Base-by-base conservation (phyloP, 2,888 invertebrate genomes). In the Cactoblastis cactorum region DNA sequence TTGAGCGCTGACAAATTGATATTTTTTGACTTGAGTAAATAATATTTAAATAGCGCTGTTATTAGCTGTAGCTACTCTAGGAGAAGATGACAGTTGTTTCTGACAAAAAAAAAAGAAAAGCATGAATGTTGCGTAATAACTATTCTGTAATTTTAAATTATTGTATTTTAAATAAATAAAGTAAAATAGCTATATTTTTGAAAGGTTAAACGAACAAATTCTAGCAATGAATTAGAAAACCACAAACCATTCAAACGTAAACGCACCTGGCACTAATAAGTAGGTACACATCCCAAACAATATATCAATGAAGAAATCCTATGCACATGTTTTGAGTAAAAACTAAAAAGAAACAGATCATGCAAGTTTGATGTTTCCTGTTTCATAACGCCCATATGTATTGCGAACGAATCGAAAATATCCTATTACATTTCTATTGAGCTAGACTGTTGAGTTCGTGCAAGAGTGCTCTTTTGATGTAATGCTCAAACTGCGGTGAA, bases 351-450 rank as follows among this genome's bases (percentile, higher is more conserved):
- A 49, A 61, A 74, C 71, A 71, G 72, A 72, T 66, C 69, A 71
- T 72, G 80, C 71, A 87, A 84, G 77, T 84, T 80, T 70, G 63
- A 71, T 70, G 71, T 70, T 84, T 86, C 87, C 88, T 86, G 85
- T 84, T 77, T 73, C 62, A 54, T 62, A 70, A 69, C 85, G 78
- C 85, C 88, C 87, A 84, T 82, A 75, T 81, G 81, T 76, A 74
- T 75, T 72, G 67, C 74, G 65, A 76, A 80, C 83, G 84, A 86
- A 86, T 85, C 80, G 67, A 84, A 86, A 88, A 82, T 88, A 89
- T 89, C 87, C 58, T 59, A 66, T 89, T 87, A 77, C 87, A 66
- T 15, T 9, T 75, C 74, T 72, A 67, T 71, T 72, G 62, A 41
- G 41, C 8, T 24, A 1, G 28, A 72, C 57, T 61, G 65, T 67